Evolutionary conservation across 1,140 invertebrate genomes (phyloP).

Genomic region (Leucophenga varia): DNA sequence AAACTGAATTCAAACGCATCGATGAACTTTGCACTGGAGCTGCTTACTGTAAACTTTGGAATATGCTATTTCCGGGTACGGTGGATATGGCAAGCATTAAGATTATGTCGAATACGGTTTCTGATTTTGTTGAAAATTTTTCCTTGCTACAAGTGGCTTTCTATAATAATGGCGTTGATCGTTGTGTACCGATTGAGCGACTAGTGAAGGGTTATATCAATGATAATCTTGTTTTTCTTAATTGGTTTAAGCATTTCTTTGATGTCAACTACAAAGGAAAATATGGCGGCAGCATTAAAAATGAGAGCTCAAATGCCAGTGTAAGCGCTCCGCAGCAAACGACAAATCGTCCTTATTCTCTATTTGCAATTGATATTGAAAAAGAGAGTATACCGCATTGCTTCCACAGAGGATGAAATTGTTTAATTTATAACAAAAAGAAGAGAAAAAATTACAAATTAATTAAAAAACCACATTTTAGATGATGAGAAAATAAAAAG

Average conservation of each 20-base stretch:
- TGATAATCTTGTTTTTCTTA: conserved; percentile 97
- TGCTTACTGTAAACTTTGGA: conserved; percentile 97
- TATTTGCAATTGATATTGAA: no score
- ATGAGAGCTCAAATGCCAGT: no score
- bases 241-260: conserved; percentile 98
- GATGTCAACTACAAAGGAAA: conserved; percentile 65
- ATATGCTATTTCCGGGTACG: conserved; percentile 92
- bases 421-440: no score
- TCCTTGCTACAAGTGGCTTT: conserved; percentile 93
- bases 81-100: conserved; percentile 92
- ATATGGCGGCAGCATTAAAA: no score
- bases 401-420: no score
- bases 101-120: conserved; percentile 94
- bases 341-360: no score
- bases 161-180: conserved; percentile 94
- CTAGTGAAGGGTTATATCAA: conserved; percentile 89
- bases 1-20: conserved; percentile 89
- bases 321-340: no score
- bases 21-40: conserved; percentile 93
- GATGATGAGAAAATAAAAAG: no score
- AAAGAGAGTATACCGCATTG: no score
- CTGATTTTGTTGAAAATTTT: conserved; percentile 98
- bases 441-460: no score
- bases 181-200: conserved; percentile 83
- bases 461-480: no score